These are phyloP conservation scores for Erinaceus europaeus DNA, from an alignment of 2,113 vertebrate genomes.

Conservation along the genomic window DNA sequence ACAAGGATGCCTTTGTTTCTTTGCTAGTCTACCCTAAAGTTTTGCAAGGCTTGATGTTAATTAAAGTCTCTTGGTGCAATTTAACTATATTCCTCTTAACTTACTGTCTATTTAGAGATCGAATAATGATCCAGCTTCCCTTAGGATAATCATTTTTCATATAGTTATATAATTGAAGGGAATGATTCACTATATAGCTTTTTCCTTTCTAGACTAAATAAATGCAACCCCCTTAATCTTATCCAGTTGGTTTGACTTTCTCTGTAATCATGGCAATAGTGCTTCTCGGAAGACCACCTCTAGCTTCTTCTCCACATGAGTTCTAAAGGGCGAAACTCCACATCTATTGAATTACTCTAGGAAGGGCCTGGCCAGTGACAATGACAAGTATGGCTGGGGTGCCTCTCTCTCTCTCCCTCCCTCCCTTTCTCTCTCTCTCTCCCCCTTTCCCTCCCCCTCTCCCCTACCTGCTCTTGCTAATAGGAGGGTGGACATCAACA, in stretches of 20 bases:
- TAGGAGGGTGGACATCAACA: not conserved
- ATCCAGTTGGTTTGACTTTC: not conserved
- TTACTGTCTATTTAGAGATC: constrained; percentile 15
- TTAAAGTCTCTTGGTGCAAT: constrained; percentile 20
- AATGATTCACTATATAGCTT: constrained; percentile 41
- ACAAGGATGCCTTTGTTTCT: constrained; percentile 40
- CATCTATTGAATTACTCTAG: not conserved
- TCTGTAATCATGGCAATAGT: constrained; percentile 26
- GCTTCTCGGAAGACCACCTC: not conserved
- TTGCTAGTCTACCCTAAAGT: constrained; percentile 24
- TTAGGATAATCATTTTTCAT: constrained; percentile 21
- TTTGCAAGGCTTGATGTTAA: constrained; percentile 29
- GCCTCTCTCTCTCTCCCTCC: not conserved
- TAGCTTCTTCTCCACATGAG: not conserved
- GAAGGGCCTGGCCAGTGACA: not conserved
- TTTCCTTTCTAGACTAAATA: constrained; percentile 64
- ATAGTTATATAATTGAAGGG: constrained; percentile 31
- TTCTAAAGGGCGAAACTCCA: not conserved
- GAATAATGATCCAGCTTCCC: constrained; percentile 43
- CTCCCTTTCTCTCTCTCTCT: not conserved
- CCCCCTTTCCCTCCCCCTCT: not conserved
- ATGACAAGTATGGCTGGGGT: not conserved
- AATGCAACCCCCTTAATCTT: constrained; percentile 42
- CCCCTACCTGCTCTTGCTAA: not conserved
- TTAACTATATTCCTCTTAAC: constrained; percentile 33